Evolutionary conservation across 2,113 vertebrate genomes (phyloP), one percentile per base, ranked within the genome.

Genomic region (Amia ocellicauda): DNA sequence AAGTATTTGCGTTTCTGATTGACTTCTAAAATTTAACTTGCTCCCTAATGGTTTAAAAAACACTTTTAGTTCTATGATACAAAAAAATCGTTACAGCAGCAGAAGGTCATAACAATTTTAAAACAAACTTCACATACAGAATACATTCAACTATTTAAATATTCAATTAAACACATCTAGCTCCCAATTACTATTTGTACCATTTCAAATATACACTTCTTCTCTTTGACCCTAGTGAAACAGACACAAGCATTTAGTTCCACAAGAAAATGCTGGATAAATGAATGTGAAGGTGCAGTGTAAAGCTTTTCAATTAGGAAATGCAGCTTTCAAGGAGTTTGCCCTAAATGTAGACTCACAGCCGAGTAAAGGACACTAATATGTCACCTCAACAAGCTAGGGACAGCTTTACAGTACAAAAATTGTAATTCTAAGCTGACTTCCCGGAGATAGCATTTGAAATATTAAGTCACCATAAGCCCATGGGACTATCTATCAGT

Each of bases 401-500:
- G 22, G 14, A 54, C 16, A 26, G 22, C 52, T 24, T 13, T 54
- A 26, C 22, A 54, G 52, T 54, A 22, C 54, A 28, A 49, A 11
- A 31, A 19, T 40, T 58, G 45, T 17, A 40, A 24, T 20, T 52
- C 28, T 36, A 19, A 36, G 20, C 49, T 28, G 60, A 22, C 23
- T 53, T 62, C 49, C 29, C 24, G 20, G 28, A 41, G 60, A 51
- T 50, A 47, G 49, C 20, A 19, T 54, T 51, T 22, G 23, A 43
- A 41, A 54, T 43, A 54, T 36, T 41, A 43, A 60, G 58, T 45
- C 20, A 14, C 62, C 31, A 16, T 42, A 43, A 63, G 16, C 36
- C 51, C 51, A 63, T 4, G 22, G 23, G 24, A 55, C 13, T 28
- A 42, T 54, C 31, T 63, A 27, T 43, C 52, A 45, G 10, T 43